Percentiles rank a stretch among this genome's conserved stretches.
phyloP scores from a whole-genome alignment of 2,113 vertebrate species.

The Egretta garzetta region DNA sequence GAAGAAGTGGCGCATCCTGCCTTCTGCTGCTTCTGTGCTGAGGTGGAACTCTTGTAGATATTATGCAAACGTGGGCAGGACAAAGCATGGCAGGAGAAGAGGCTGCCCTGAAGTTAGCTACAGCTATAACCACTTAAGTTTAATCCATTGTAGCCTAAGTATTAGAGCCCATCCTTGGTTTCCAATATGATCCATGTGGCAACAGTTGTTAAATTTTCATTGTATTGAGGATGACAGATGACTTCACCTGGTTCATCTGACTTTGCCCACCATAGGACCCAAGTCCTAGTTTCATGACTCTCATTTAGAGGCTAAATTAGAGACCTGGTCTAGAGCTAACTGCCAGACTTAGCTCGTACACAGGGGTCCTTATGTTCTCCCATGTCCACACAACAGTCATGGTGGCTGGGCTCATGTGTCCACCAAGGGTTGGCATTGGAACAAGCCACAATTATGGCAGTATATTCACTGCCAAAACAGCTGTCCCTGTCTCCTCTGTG shows the following conservation, averaged over 20 bases:
- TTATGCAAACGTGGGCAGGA: background rate
- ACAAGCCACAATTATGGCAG: background rate
- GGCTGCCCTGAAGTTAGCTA: background rate
- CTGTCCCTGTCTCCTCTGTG: background rate
- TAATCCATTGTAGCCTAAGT: background rate
- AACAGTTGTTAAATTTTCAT: background rate
- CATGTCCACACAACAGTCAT: rapidly evolving
- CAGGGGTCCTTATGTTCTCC: background rate
- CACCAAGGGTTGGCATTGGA: background rate
- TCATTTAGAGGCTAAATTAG: background rate
- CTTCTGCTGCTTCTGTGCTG: background rate
- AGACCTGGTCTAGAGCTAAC: background rate
- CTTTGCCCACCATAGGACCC: background rate
- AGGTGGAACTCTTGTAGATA: background rate
- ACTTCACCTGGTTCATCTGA: background rate
- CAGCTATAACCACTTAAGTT: background rate
- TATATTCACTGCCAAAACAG: background rate
- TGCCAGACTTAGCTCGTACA: background rate
- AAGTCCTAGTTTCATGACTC: background rate
- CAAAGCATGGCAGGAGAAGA: background rate
- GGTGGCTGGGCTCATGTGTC: background rate
- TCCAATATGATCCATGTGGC: background rate
- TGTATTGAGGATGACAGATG: background rate
- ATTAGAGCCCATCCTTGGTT: background rate
- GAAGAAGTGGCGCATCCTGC: background rate